Evolutionary conservation across 2,888 invertebrate genomes (phyloP).

Genomic region (Euphydryas editha): DNA sequence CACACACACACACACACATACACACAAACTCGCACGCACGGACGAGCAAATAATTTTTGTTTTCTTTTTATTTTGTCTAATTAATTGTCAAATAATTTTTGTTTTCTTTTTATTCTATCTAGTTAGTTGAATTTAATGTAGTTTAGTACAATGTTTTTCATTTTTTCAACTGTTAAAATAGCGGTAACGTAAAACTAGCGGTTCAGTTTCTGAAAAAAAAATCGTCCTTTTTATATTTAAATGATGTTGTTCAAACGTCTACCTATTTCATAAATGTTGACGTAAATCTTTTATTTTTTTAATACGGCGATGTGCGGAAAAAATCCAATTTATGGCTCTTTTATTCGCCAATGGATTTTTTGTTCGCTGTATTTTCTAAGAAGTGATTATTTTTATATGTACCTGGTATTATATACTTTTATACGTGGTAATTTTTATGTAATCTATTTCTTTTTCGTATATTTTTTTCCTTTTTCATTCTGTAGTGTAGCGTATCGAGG

Average conservation of each 20-base stretch:
- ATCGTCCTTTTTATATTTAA: not conserved
- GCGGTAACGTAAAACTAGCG: not conserved
- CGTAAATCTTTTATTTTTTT: constrained; percentile 17
- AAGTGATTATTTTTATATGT: constrained; percentile 1
- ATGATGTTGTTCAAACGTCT: constrained; percentile 5
- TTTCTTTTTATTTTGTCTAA: no score
- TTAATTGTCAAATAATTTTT: no score
- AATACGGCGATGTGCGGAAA: constrained; percentile 5
- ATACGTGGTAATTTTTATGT: not conserved
- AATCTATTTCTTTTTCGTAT: not conserved
- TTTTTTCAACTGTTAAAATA: no score
- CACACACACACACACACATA: no score
- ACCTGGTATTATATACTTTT: not conserved
- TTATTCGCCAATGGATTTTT: constrained; percentile 2
- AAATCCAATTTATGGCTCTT: constrained; percentile 2
- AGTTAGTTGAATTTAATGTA: no score
- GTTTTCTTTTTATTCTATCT: no score
- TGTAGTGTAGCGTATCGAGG: no score
- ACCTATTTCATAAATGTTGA: constrained; percentile 6
- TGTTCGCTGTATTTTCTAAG: constrained; percentile 6
- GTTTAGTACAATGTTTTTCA: no score
- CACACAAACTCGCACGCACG: no score
- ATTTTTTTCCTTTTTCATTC: no score
- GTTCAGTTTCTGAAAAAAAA: not conserved
- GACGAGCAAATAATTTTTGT: no score